These are phyloP conservation scores for Hirudinaria manillensis DNA, from an alignment of 2,888 invertebrate genomes.

Conservation along the genomic window DNA sequence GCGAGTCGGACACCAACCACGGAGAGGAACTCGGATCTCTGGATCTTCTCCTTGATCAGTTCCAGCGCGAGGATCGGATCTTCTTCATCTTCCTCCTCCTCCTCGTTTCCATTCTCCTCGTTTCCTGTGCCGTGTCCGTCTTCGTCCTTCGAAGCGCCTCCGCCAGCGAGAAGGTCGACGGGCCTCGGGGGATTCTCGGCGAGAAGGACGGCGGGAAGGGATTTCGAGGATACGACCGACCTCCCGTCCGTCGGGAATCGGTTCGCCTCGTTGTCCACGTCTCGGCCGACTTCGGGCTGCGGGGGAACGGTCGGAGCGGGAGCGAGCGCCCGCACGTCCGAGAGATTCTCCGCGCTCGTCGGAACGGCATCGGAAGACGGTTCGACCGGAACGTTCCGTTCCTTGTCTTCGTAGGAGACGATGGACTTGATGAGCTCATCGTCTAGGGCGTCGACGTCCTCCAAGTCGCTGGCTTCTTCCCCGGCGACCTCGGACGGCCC, in stretches of 20 bases:
- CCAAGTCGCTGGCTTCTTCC: background rate
- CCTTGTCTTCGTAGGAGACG: background rate
- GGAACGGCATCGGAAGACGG: background rate
- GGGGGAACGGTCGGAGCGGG: background rate
- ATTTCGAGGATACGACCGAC: constrained; percentile 1
- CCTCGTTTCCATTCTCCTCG: constrained; percentile 1
- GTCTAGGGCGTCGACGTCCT: constrained; percentile 2
- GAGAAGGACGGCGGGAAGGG: background rate
- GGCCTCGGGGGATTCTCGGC: background rate
- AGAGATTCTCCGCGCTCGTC: background rate
- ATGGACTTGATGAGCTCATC: constrained; percentile 19
- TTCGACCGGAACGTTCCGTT: background rate
- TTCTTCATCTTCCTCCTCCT: background rate
- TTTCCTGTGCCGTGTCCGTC: background rate
- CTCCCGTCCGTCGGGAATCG: background rate
- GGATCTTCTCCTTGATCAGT: background rate
- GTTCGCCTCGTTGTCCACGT: background rate
- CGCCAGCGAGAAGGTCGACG: background rate
- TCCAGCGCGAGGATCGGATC: constrained; percentile 7
- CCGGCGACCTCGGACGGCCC: background rate
- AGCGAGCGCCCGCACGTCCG: background rate
- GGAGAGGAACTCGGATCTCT: background rate
- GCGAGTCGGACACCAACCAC: background rate
- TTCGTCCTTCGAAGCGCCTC: background rate
- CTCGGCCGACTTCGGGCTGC: background rate